phyloP scores from a whole-genome alignment of 37 sponge, comb jelly and placozoan genomes.

The Halichondria panicea region DNA sequence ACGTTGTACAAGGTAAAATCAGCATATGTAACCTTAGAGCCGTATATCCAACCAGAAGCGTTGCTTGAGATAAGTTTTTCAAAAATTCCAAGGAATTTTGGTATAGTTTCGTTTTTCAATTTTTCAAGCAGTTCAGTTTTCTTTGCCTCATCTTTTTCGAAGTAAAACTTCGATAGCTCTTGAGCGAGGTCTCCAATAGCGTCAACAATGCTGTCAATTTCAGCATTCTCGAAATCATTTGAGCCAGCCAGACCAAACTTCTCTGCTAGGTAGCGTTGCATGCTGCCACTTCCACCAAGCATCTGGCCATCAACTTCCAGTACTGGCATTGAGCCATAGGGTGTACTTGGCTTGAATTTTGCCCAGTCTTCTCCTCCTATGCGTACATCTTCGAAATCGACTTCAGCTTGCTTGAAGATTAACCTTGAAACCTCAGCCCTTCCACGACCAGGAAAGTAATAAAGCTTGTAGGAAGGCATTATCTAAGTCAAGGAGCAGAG shows the following conservation, averaged over 20 bases:
- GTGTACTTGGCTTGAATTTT: slow-evolving; percentile 44
- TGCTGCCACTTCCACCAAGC: slow-evolving; percentile 43
- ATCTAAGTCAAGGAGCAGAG: background rate
- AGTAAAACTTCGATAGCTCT: slow-evolving; percentile 6
- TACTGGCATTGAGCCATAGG: slow-evolving; percentile 53
- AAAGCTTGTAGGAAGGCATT: slow-evolving; percentile 62
- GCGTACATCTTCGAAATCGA: slow-evolving; percentile 50
- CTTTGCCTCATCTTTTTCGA: slow-evolving; percentile 52
- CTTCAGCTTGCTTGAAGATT: slow-evolving; percentile 51
- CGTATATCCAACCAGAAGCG: slow-evolving; percentile 35
- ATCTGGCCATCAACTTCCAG: slow-evolving; percentile 68
- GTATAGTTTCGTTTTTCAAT: slow-evolving; percentile 7
- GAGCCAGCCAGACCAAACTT: slow-evolving; percentile 47
- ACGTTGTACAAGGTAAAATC: slow-evolving; percentile 12
- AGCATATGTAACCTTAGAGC: slow-evolving; percentile 31
- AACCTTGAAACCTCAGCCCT: slow-evolving; percentile 42
- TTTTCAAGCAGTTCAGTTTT: slow-evolving; percentile 27
- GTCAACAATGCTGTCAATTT: slow-evolving; percentile 38
- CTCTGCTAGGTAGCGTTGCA: slow-evolving; percentile 61
- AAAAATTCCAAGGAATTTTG: slow-evolving; percentile 6
- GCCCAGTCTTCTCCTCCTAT: slow-evolving; percentile 30
- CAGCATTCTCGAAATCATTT: slow-evolving; percentile 41
- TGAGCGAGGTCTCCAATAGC: slow-evolving; percentile 7
- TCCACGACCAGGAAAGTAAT: slow-evolving; percentile 39
- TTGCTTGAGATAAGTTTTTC: slow-evolving; percentile 15